Base-by-base conservation (phyloP, 1,140 invertebrate species). In the Heliconius eleuchia region DNA sequence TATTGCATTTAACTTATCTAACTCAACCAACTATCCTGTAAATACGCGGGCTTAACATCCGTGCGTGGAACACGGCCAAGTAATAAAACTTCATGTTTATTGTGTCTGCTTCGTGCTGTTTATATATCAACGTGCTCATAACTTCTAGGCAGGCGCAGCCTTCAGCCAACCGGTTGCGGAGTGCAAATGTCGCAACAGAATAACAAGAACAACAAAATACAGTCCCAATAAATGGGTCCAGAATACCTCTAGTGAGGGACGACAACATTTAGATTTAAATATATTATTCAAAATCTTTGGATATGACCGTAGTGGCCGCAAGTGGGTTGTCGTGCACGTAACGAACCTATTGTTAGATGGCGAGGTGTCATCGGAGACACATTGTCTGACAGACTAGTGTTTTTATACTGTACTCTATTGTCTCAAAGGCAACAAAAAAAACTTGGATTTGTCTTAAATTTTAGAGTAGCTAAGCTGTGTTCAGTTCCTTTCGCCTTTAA, bases 41-140 rank as follows among this genome's bases (percentile, higher is more conserved):
- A 92, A 92, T 92, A 92, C 88, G 81, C 90, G 86, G 87, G 87
- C 88, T 91, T 90, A 92, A 89, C 87, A 86, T 87, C 85, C 88
- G 83, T 86, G 87, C 88, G 87, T 94, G 92, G 91, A 93, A 92
- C 90, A 87, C 86, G 87, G 92, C 92, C 92, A 94, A 93, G 91
- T 90, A 90, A 93, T 94, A 94, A 93, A 94, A 93, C 90, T 89
- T 90, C 86, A 91, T 93, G 91, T 94, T 93, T 92, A 94, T 91
- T 91, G 87, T 91, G 88, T 90, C 88, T 84, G 85, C 87, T 88
- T 82, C 84, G 87, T 83, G 84, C 86, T 87, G 87, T 88, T 88
- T 90, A 90, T 89, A 88, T 87, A 89, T 87, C 83, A 83, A 77
- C 80, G 81, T 80, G 81, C 82, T 82, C 76, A 83, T 78, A 82